Evolutionary conservation across 2,113 vertebrate genomes (phyloP).

Genomic region (Percopsis transmontana): DNA sequence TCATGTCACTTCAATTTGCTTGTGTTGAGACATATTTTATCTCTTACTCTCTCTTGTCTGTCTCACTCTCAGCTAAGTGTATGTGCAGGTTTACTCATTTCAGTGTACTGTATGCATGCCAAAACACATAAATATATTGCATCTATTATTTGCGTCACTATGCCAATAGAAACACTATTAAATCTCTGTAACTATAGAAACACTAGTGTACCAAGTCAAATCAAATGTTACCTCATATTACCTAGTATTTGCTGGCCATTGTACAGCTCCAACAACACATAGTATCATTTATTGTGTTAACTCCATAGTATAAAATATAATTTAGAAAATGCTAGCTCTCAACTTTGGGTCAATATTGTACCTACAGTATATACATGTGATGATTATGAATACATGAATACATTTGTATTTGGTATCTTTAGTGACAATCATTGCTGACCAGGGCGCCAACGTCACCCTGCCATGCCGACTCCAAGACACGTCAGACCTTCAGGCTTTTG

Average conservation of each 20-base stretch:
- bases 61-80: neutral
- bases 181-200: neutral
- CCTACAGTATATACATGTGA: no score
- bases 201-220: neutral
- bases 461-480: conserved; percentile 82
- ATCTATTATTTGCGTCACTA: neutral
- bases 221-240: neutral
- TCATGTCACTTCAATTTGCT: conserved; percentile 19
- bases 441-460: conserved; percentile 87
- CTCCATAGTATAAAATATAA: neutral
- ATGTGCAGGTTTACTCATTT: neutral
- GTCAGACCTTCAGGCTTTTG: conserved; percentile 62
- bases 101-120: neutral
- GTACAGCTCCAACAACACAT: neutral
- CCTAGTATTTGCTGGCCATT: neutral
- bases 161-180: neutral
- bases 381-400: no score
- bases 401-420: conserved; percentile 42
- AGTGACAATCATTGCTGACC: conserved; percentile 78
- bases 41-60: no score
- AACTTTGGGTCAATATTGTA: neutral
- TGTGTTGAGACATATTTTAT: neutral
- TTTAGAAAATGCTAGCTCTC: neutral
- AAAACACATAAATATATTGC: neutral
- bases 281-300: neutral